These are phyloP conservation scores for Lycocorax pyrrhopterus DNA, from an alignment of 2,113 vertebrate genomes.

Conservation along the genomic window DNA sequence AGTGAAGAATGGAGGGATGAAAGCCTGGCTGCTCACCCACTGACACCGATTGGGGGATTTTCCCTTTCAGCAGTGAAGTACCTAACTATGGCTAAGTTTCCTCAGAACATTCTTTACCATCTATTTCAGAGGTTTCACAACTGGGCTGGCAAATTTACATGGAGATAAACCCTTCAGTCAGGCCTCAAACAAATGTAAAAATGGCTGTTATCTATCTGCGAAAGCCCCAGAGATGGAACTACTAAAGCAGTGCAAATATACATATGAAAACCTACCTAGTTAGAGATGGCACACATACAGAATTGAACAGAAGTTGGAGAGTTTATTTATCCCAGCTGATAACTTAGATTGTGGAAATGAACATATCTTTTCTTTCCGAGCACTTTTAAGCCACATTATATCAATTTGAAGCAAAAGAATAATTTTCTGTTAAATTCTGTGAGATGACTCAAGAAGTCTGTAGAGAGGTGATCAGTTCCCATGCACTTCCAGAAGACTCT, in stretches of 20 bases:
- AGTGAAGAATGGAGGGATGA: constrained; percentile 22
- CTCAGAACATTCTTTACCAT: not conserved
- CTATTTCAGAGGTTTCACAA: not conserved
- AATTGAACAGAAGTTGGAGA: not conserved
- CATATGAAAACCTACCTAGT: not conserved
- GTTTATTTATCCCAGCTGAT: not conserved
- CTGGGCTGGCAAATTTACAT: not conserved
- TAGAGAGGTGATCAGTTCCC: not conserved
- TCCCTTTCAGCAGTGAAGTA: not conserved
- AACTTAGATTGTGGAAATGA: not conserved
- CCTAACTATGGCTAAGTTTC: not conserved
- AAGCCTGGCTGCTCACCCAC: not conserved
- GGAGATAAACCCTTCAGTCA: not conserved
- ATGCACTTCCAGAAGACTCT: not conserved
- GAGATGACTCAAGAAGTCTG: not conserved
- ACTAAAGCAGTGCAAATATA: not conserved
- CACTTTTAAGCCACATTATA: not conserved
- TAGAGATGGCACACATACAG: not conserved
- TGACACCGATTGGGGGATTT: not conserved
- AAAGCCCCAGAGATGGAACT: not conserved
- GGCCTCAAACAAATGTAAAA: not conserved
- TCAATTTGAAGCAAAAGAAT: not conserved
- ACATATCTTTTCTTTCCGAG: not conserved
- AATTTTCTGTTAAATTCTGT: not conserved
- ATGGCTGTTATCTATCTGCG: not conserved